phyloP scores from a whole-genome alignment of 2,888 invertebrate genomes.

The Mythimna albipuncta region DNA sequence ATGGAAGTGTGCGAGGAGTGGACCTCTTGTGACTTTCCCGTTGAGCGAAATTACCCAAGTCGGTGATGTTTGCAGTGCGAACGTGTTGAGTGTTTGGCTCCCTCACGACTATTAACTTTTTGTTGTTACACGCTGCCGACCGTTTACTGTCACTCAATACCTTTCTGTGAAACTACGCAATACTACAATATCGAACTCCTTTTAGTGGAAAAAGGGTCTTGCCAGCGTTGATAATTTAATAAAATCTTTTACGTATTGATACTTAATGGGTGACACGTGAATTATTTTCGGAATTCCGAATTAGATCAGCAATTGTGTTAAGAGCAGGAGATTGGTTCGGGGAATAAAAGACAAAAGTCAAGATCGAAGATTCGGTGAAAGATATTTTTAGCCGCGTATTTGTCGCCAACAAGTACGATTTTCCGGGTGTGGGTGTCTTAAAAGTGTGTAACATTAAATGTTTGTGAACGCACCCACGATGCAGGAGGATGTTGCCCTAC shows the following conservation, averaged over 20 bases:
- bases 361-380: constrained; percentile 6
- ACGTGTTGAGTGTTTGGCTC: constrained; percentile 78
- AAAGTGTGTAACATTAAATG: no score
- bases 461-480: no score
- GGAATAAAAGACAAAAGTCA: constrained; percentile 35
- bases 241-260: constrained; percentile 21
- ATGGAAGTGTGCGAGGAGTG: constrained; percentile 75
- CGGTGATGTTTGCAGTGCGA: constrained; percentile 76
- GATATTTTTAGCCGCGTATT: constrained; percentile 9
- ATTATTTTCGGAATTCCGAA: constrained; percentile 32
- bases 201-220: constrained; percentile 2
- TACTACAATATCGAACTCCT: constrained; percentile 15
- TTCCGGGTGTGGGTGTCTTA: no score
- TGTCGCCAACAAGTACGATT: background rate
- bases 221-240: constrained; percentile 17
- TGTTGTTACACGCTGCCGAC: constrained; percentile 62
- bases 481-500: no score
- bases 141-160: constrained; percentile 56
- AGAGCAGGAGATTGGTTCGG: constrained; percentile 28
- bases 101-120: constrained; percentile 77
- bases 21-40: constrained; percentile 73
- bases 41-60: constrained; percentile 74
- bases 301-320: constrained; percentile 32
- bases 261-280: constrained; percentile 16
- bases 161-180: constrained; percentile 23